phyloP scores from a whole-genome alignment of 53 echinoderm and acorn worm genomes.

The Astropecten irregularis region DNA sequence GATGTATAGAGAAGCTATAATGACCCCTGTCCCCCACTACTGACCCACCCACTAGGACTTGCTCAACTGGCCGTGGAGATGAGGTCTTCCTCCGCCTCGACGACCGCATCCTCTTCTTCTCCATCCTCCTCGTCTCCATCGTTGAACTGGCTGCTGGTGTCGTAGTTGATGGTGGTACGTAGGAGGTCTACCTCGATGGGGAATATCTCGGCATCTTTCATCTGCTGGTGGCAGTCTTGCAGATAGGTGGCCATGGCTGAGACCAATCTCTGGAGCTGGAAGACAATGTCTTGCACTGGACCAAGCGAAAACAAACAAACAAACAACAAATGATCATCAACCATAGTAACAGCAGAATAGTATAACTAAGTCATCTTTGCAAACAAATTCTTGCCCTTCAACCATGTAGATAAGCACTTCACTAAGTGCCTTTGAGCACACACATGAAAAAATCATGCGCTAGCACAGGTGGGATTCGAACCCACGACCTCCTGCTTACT shows the following conservation, averaged over 20 bases:
- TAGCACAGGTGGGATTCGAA: too few relatives aligned
- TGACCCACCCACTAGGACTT: too few relatives aligned
- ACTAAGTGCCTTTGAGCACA: too few relatives aligned
- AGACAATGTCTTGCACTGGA: slow-evolving; percentile 97
- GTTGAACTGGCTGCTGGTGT: slow-evolving; percentile 71
- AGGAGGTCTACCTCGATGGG: slow-evolving; percentile 97
- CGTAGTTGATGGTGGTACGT: slow-evolving; percentile 91
- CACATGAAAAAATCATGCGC: too few relatives aligned
- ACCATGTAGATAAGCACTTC: too few relatives aligned
- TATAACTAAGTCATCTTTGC: too few relatives aligned
- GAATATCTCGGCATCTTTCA: slow-evolving; percentile 93
- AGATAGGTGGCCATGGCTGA: slow-evolving; percentile 93
- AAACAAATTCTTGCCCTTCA: too few relatives aligned
- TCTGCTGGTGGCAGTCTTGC: slow-evolving; percentile 88
- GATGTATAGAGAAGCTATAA: too few relatives aligned
- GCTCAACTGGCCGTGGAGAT: slow-evolving; percentile 36
- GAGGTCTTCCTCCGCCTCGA: slow-evolving; percentile 49
- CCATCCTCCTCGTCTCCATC: slow-evolving; percentile 84
- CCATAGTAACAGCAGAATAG: too few relatives aligned
- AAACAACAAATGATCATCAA: neutral
- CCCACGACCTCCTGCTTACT: too few relatives aligned
- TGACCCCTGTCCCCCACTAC: too few relatives aligned
- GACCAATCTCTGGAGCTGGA: slow-evolving; percentile 92
- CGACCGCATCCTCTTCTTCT: slow-evolving; percentile 23
- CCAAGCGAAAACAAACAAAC: too few relatives aligned